Conservation (phyloP, 1,140 invertebrate genomes). For the Ctenoplectra terminalis region DNA sequence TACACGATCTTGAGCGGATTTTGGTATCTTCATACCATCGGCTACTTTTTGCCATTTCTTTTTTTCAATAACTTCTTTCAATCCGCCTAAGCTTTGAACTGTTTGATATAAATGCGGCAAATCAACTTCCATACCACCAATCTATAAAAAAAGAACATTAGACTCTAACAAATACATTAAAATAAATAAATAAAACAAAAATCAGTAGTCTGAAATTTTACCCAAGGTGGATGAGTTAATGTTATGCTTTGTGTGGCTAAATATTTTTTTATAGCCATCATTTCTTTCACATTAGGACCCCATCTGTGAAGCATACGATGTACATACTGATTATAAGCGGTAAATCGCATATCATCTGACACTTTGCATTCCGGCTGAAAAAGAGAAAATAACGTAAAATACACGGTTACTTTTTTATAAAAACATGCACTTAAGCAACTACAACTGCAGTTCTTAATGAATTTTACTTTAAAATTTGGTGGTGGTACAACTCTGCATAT, state of each 20-base stretch:
- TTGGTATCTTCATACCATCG: slow-evolving; percentile 93
- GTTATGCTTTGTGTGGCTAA: slow-evolving; percentile 90
- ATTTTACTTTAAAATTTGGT: slow-evolving; percentile 88
- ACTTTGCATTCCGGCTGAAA: slow-evolving; percentile 92
- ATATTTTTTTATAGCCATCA: slow-evolving; percentile 93
- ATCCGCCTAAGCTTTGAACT: slow-evolving; percentile 92
- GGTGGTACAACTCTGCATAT: slow-evolving; percentile 96
- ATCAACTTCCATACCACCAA: slow-evolving; percentile 95
- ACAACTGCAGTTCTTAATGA: neutral
- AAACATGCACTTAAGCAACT: neutral
- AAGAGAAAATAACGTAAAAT: slow-evolving; percentile 50
- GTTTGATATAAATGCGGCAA: slow-evolving; percentile 93
- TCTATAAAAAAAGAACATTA: slow-evolving; percentile 80
- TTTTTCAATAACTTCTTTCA: slow-evolving; percentile 95
- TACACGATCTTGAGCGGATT: slow-evolving; percentile 91
- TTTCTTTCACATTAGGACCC: slow-evolving; percentile 94
- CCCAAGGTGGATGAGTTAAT: slow-evolving; percentile 90
- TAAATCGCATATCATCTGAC: slow-evolving; percentile 93
- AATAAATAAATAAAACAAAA: neutral
- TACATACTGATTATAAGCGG: slow-evolving; percentile 95
- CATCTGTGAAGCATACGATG: slow-evolving; percentile 94
- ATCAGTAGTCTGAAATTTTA: slow-evolving; percentile 75
- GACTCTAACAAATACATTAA: slow-evolving; percentile 1
- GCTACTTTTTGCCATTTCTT: slow-evolving; percentile 95
- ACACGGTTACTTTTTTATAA: neutral